Evolutionary conservation across 2,797 vertebrate genomes (phyloP).

Genomic region (Huso huso): DNA sequence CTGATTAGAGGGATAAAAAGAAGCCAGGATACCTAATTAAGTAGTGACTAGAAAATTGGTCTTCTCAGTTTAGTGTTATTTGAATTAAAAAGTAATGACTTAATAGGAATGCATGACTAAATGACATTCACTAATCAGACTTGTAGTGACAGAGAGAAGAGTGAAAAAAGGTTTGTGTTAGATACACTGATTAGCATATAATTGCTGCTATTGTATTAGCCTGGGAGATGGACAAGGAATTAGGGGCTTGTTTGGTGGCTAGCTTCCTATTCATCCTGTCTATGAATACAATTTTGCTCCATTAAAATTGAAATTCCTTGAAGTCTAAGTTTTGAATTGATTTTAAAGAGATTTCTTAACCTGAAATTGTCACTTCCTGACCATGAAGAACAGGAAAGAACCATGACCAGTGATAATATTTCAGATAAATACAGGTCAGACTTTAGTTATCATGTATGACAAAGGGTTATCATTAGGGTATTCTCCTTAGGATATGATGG

Average conservation of each 20-base stretch:
- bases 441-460: too few relatives aligned
- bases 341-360: neutral
- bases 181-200: conserved; percentile 85
- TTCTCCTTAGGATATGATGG: conserved; percentile 2
- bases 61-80: neutral
- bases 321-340: neutral
- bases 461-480: too few relatives aligned
- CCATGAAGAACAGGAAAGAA: neutral
- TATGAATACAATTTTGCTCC: conserved; percentile 24
- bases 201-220: conserved; percentile 81
- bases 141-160: conserved; percentile 50
- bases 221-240: conserved; percentile 53
- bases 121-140: conserved; percentile 62
- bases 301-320: conserved; percentile 26
- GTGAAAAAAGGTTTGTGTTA: conserved; percentile 63
- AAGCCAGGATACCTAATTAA: conserved; percentile 1
- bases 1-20: neutral
- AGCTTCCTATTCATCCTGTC: conserved; percentile 60
- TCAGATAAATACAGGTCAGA: neutral
- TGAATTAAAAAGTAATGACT: conserved; percentile 50
- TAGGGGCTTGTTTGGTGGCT: conserved; percentile 66
- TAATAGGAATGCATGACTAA: conserved; percentile 71
- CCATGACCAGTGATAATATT: neutral
- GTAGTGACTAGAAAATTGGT: neutral
- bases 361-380: neutral